phyloP scores from a whole-genome alignment of 2,797 vertebrate species.

The Xiphorhynchus erythropygius region DNA sequence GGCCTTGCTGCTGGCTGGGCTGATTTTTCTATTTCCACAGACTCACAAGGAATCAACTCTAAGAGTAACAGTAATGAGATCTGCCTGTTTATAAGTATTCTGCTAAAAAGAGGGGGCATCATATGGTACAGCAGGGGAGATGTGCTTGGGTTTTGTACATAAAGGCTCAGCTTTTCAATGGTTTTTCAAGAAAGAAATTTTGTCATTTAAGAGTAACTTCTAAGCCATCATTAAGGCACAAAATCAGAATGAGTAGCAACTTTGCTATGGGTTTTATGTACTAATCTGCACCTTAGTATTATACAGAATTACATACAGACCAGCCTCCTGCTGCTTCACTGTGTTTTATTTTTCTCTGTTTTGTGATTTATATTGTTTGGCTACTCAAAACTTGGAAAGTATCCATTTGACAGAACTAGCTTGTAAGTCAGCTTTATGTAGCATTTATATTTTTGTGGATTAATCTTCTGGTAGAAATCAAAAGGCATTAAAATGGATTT shows the following conservation, averaged over 20 bases:
- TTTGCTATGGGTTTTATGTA: neutral
- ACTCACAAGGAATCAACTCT: neutral
- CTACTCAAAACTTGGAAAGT: neutral
- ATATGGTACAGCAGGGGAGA: neutral
- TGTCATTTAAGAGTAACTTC: neutral
- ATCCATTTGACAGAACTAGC: neutral
- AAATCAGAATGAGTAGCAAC: neutral
- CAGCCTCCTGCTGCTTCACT: neutral
- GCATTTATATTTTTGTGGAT: neutral
- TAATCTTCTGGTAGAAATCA: conserved; percentile 24
- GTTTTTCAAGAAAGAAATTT: neutral
- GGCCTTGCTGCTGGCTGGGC: neutral
- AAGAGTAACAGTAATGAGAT: neutral
- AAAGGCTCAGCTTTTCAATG: neutral
- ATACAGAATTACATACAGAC: neutral
- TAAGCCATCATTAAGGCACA: neutral
- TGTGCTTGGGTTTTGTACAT: neutral
- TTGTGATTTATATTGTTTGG: neutral
- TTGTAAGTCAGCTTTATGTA: conserved; percentile 24
- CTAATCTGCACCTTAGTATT: neutral
- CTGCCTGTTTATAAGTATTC: neutral
- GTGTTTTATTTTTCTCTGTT: neutral
- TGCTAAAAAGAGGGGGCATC: neutral
- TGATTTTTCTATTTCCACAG: neutral
- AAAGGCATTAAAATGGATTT: conserved; percentile 39